These are phyloP conservation scores for Arrhamphus sclerolepis DNA, from an alignment of 2,797 vertebrate species.

Conservation along the genomic window DNA sequence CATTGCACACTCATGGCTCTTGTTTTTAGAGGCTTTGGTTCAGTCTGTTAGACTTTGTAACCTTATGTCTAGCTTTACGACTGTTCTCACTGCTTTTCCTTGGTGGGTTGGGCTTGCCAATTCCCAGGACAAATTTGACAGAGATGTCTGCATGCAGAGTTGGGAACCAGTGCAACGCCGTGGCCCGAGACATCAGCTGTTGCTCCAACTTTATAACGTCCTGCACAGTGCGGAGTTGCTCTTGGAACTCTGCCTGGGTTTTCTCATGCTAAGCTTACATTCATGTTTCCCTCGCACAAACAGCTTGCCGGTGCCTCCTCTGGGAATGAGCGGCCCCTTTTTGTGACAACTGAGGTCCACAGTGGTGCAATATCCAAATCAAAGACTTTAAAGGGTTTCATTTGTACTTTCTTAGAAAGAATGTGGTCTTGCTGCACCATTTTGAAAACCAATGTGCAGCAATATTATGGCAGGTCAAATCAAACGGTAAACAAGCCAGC, in stretches of 20 bases:
- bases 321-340: slow-evolving; percentile 69
- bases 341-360: slow-evolving; percentile 69
- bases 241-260: slow-evolving; percentile 74
- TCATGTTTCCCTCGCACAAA: slow-evolving; percentile 79
- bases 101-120: slow-evolving; percentile 76
- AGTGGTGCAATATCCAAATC: slow-evolving; percentile 63
- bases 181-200: slow-evolving; percentile 82
- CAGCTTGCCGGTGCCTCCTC: slow-evolving; percentile 70
- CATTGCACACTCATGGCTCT: slow-evolving; percentile 61
- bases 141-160: slow-evolving; percentile 77
- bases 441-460: slow-evolving; percentile 65
- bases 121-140: slow-evolving; percentile 82
- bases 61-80: slow-evolving; percentile 67
- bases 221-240: slow-evolving; percentile 73
- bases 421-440: slow-evolving; percentile 56
- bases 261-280: slow-evolving; percentile 79
- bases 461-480: slow-evolving; percentile 68
- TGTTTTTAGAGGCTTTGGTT: slow-evolving; percentile 73
- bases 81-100: slow-evolving; percentile 73
- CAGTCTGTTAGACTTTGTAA: slow-evolving; percentile 65
- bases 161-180: slow-evolving; percentile 75
- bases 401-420: slow-evolving; percentile 56
- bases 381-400: slow-evolving; percentile 55
- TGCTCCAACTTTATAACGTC: slow-evolving; percentile 78
- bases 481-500: slow-evolving; percentile 65